Conservation (phyloP, 2,797 vertebrate genomes). For the Acanthornis magna region DNA sequence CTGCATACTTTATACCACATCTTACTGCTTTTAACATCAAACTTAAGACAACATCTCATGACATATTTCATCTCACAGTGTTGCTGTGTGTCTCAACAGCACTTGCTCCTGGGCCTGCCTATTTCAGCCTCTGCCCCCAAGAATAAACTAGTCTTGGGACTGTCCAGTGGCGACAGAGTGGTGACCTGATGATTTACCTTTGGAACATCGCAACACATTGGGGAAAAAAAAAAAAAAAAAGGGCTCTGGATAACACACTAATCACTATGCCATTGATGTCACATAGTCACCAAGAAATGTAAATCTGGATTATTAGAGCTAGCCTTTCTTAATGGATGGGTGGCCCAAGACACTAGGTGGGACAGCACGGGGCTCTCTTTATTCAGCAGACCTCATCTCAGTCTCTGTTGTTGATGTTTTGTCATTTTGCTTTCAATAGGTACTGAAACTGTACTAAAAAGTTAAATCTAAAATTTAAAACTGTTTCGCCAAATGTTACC, state of each 20-base stretch:
- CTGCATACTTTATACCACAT: background rate
- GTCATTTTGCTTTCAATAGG: background rate
- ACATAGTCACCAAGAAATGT: background rate
- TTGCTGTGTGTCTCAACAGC: background rate
- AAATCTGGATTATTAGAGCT: background rate
- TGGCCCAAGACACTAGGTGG: background rate
- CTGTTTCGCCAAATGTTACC: background rate
- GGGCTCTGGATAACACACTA: background rate
- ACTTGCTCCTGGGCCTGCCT: background rate
- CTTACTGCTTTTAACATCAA: background rate
- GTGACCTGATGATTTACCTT: background rate
- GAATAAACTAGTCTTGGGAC: background rate
- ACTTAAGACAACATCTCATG: background rate
- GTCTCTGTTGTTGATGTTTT: background rate
- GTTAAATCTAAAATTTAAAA: background rate
- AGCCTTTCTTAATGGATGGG: background rate
- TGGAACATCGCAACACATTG: background rate
- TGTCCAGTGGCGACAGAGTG: background rate
- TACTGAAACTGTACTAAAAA: background rate
- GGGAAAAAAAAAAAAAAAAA: background rate
- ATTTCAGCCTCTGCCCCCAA: background rate
- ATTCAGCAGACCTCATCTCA: background rate
- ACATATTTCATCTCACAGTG: background rate
- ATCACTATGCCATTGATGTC: background rate
- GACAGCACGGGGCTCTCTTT: background rate